Conservation (phyloP, 1,140 invertebrate genomes). For the Subanguina moxae region DNA sequence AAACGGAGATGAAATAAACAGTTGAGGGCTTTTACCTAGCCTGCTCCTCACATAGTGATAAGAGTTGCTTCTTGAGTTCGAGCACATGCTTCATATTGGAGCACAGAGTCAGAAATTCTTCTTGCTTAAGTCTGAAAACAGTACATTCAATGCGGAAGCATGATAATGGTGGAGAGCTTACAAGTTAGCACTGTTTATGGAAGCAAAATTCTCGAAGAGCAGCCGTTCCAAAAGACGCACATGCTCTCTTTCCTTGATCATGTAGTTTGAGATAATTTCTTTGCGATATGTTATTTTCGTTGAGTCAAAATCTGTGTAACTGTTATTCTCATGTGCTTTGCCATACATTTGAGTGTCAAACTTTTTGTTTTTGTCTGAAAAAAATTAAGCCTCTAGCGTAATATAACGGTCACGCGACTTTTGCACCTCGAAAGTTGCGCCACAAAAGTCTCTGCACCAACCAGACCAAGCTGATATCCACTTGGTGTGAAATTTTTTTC, state of each 20-base stretch:
- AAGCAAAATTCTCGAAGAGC: slow-evolving; percentile 73
- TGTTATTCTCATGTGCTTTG: slow-evolving; percentile 7
- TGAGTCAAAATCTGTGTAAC: slow-evolving; percentile 11
- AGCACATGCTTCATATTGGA: background rate
- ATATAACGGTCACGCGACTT: too few species aligned
- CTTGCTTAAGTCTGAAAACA: too few species aligned
- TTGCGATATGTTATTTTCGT: slow-evolving; percentile 25
- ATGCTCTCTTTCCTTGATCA: slow-evolving; percentile 65
- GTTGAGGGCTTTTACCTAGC: too few species aligned
- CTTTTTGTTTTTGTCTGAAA: background rate
- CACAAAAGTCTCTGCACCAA: too few species aligned
- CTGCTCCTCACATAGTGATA: slow-evolving; percentile 21
- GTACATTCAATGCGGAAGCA: too few species aligned
- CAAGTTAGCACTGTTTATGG: slow-evolving; percentile 71
- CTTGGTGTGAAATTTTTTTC: too few species aligned
- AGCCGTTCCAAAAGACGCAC: slow-evolving; percentile 65
- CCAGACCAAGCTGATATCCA: too few species aligned
- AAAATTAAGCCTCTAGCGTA: too few species aligned
- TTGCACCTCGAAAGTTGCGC: too few species aligned
- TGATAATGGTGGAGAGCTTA: slow-evolving; percentile 48
- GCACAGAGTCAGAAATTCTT: background rate
- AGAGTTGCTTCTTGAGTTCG: slow-evolving; percentile 17
- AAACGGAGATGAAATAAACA: too few species aligned
- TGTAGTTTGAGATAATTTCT: slow-evolving; percentile 19
- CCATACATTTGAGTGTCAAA: background rate